Percentiles rank a stretch among this genome's conserved stretches.
phyloP scores from a whole-genome alignment of 2,888 invertebrate genomes.

The Anaspis maculata region DNA sequence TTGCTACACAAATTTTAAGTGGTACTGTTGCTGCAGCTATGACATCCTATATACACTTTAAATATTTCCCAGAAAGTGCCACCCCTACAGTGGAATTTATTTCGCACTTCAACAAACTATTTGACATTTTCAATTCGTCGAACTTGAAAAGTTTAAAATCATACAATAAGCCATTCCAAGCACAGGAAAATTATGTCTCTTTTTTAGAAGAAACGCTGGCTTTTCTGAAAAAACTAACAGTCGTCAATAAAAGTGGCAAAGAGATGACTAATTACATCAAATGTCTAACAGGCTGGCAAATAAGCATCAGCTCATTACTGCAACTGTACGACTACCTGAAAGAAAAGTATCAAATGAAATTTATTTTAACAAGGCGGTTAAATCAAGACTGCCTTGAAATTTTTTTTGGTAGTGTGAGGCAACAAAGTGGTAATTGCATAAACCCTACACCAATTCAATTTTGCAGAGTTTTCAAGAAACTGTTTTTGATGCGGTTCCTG shows the following conservation, averaged over 20 bases:
- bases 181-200: neutral
- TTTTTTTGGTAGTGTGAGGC: slow-evolving; percentile 2
- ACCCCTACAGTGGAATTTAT: neutral
- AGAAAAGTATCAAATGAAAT: neutral
- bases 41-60: neutral
- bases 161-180: neutral
- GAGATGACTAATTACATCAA: no score
- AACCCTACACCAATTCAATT: slow-evolving; percentile 2
- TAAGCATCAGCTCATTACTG: neutral
- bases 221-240: neutral
- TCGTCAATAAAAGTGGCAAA: neutral
- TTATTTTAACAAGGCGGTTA: neutral
- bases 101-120: neutral
- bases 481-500: slow-evolving; percentile 13
- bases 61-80: neutral
- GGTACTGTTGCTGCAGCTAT: neutral
- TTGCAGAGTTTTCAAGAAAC: slow-evolving; percentile 15
- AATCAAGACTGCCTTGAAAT: slow-evolving; percentile 3
- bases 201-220: neutral
- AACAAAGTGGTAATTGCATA: no score
- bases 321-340: neutral
- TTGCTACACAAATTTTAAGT: no score
- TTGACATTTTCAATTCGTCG: slow-evolving; percentile 1
- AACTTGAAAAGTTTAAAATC: neutral
- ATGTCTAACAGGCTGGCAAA: no score